These are phyloP conservation scores for Caenorhabditis virilis DNA, from an alignment of 2,888 invertebrate species.

Conservation along the genomic window DNA sequence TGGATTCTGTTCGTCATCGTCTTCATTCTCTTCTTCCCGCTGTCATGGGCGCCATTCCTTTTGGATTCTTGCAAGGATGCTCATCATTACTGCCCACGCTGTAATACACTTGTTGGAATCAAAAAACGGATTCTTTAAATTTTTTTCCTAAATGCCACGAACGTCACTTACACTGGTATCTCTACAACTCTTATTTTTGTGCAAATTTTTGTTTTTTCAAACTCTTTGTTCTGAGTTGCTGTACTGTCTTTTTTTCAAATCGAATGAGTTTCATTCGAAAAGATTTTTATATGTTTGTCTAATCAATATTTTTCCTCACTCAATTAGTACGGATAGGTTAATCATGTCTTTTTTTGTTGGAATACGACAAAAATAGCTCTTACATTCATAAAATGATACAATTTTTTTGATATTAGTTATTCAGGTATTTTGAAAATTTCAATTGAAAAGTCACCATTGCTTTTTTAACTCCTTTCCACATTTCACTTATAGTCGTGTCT, in stretches of 20 bases:
- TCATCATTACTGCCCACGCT: constrained; percentile 58
- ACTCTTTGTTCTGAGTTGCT: no score
- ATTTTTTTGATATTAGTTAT: neutral
- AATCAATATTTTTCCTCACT: neutral
- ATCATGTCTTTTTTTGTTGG: neutral
- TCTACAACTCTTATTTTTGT: neutral
- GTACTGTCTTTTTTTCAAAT: no score
- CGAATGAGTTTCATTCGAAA: no score
- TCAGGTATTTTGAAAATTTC: neutral
- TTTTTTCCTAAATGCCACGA: neutral
- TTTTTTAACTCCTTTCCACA: no score
- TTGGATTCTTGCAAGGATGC: constrained; percentile 55
- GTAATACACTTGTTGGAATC: constrained; percentile 45
- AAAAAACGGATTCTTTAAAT: constrained; percentile 42
- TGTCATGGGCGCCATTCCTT: constrained; percentile 57
- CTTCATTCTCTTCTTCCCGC: constrained; percentile 57
- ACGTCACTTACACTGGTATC: neutral
- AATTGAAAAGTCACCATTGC: no score
- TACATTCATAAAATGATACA: neutral
- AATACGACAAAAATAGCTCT: neutral
- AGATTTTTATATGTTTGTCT: no score
- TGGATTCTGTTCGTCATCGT: constrained; percentile 52
- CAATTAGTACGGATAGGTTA: constrained; percentile 6
- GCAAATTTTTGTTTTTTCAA: neutral
- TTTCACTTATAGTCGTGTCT: no score